Evolutionary conservation across 1,140 invertebrate genomes (phyloP).

Genomic region (Eumeta japonica): DNA sequence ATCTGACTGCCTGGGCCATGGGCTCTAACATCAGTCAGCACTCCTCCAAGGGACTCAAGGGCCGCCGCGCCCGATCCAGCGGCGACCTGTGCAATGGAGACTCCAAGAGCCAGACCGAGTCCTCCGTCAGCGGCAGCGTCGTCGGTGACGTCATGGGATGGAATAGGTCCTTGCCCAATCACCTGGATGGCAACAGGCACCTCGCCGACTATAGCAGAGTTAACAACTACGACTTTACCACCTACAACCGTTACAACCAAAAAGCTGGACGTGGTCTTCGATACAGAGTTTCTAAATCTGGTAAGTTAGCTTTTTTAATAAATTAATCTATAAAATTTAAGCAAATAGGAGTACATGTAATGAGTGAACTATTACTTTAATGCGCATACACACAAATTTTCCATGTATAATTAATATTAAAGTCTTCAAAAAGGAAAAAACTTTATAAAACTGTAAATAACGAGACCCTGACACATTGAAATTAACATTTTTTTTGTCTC

Average conservation of each 20-base stretch:
- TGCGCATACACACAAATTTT: no score
- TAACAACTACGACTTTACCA: slow-evolving; percentile 63
- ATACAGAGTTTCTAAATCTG: slow-evolving; percentile 52
- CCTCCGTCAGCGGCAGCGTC: slow-evolving; percentile 49
- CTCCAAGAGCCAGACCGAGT: slow-evolving; percentile 71
- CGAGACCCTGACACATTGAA: no score
- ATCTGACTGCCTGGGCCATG: slow-evolving; percentile 64
- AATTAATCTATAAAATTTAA: no score
- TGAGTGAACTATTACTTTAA: no score
- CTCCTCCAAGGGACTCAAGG: slow-evolving; percentile 65
- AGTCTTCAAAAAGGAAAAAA: no score
- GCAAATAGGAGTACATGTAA: no score
- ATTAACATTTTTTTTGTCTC: no score
- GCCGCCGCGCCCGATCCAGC: slow-evolving; percentile 69
- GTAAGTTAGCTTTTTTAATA: slow-evolving; percentile 40
- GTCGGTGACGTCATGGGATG: slow-evolving; percentile 49
- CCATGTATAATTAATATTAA: no score
- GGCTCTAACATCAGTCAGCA: slow-evolving; percentile 73
- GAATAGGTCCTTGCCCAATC: slow-evolving; percentile 67
- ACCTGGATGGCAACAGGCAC: slow-evolving; percentile 65
- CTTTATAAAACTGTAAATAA: no score
- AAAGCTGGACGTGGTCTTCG: slow-evolving; percentile 55
- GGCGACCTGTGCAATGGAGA: slow-evolving; percentile 70
- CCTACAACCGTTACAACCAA: slow-evolving; percentile 59
- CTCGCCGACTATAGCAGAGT: slow-evolving; percentile 59